These are phyloP conservation scores for Ormyrus pomaceus DNA, from an alignment of 2,888 invertebrate species.

Conservation along the genomic window DNA sequence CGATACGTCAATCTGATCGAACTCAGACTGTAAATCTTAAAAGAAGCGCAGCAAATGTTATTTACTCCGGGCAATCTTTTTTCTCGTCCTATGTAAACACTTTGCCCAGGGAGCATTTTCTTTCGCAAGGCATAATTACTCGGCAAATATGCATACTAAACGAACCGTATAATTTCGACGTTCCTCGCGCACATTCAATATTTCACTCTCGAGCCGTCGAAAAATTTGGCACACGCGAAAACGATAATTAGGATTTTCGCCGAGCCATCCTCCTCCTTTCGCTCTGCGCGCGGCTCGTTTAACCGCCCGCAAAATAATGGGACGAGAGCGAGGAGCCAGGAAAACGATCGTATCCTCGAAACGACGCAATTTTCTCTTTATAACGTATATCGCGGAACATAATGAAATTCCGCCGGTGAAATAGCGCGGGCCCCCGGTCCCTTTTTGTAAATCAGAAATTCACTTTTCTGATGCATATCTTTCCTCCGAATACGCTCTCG, in stretches of 20 bases:
- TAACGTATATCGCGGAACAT: slow-evolving; percentile 10
- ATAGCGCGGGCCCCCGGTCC: slow-evolving; percentile 17
- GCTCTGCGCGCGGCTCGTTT: slow-evolving; percentile 40
- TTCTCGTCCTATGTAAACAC: too few relatives aligned
- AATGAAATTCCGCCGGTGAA: slow-evolving; percentile 49
- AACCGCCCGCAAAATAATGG: slow-evolving; percentile 37
- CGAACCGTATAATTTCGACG: slow-evolving; percentile 9
- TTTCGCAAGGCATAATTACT: neutral
- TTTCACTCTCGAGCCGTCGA: slow-evolving; percentile 15
- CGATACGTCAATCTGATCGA: too few relatives aligned
- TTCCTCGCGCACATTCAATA: neutral
- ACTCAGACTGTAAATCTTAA: too few relatives aligned
- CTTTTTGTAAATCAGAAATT: slow-evolving; percentile 56
- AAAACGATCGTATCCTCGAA: slow-evolving; percentile 36
- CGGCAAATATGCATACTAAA: slow-evolving; percentile 1
- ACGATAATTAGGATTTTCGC: slow-evolving; percentile 43
- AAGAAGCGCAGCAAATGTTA: too few relatives aligned
- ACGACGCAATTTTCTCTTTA: slow-evolving; percentile 47
- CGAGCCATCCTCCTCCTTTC: slow-evolving; percentile 6
- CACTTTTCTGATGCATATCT: slow-evolving; percentile 53
- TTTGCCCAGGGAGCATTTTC: too few relatives aligned
- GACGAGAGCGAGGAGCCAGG: slow-evolving; percentile 10
- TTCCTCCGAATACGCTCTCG: neutral
- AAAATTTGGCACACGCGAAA: slow-evolving; percentile 34
- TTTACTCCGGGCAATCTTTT: too few relatives aligned